Conservation (phyloP, 2,888 invertebrate species). For the Drepanosiphum platanoidis region DNA sequence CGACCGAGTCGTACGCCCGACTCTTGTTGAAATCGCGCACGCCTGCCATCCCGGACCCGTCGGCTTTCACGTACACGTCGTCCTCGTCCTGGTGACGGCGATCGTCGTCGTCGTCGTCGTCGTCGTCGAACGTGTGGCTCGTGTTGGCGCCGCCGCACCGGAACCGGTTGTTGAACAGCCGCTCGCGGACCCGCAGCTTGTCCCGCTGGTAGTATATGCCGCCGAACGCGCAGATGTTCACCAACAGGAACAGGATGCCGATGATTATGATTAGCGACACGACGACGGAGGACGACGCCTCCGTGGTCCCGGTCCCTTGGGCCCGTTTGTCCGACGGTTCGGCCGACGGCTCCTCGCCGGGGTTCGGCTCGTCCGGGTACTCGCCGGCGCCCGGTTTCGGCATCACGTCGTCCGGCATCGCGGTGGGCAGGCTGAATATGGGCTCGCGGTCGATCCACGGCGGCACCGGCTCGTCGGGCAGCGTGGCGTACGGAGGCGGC, state of each 20-base stretch:
- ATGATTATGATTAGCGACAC: constrained; percentile 69
- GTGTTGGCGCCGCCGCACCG: constrained; percentile 66
- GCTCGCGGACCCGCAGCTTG: constrained; percentile 71
- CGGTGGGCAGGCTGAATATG: constrained; percentile 26
- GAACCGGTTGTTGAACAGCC: constrained; percentile 68
- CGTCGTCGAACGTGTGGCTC: constrained; percentile 64
- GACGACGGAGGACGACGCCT: constrained; percentile 66
- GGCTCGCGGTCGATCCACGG: constrained; percentile 27
- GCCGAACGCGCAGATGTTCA: constrained; percentile 78
- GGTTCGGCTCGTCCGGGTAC: constrained; percentile 43
- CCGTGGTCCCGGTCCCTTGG: neutral
- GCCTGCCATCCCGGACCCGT: neutral
- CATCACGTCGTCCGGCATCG: constrained; percentile 43
- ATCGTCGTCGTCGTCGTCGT: constrained; percentile 68
- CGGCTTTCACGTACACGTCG: constrained; percentile 42
- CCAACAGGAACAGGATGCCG: constrained; percentile 77
- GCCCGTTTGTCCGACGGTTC: constrained; percentile 56
- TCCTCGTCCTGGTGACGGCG: constrained; percentile 66
- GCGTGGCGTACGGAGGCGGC: neutral
- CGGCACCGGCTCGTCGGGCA: neutral
- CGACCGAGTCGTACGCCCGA: constrained; percentile 64
- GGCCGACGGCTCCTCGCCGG: constrained; percentile 51
- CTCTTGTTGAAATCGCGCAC: constrained; percentile 1
- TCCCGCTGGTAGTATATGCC: constrained; percentile 76
- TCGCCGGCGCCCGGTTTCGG: constrained; percentile 44